Evolutionary conservation across 2,113 vertebrate genomes (phyloP).

Genomic region (Coracopsis vasa): DNA sequence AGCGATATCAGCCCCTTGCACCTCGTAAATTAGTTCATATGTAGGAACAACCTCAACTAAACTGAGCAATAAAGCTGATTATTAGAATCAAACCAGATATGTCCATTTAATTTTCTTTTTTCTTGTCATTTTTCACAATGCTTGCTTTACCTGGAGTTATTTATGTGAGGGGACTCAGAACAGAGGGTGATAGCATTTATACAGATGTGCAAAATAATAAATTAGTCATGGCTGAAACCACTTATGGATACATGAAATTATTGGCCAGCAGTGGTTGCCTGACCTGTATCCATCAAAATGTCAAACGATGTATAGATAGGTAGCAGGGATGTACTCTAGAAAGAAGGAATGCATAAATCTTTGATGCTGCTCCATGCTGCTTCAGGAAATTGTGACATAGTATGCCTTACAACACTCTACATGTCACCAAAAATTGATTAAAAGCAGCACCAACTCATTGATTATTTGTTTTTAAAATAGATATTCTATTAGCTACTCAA

Average conservation of each 20-base stretch:
- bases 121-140: neutral
- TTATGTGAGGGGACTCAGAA: neutral
- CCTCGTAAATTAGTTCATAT: neutral
- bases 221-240: constrained; percentile 24
- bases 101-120: neutral
- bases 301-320: constrained; percentile 24
- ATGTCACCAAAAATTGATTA: neutral
- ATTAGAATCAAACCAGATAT: neutral
- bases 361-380: neutral
- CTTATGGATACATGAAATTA: constrained; percentile 63
- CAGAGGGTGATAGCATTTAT: neutral
- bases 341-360: constrained; percentile 44
- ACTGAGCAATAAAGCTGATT: neutral
- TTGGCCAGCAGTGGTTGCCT: constrained; percentile 21
- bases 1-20: neutral
- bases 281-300: constrained; percentile 68
- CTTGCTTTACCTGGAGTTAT: neutral
- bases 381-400: neutral
- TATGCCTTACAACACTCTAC: neutral
- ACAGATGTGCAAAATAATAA: constrained; percentile 25
- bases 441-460: neutral
- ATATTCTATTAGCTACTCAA: neutral
- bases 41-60: neutral
- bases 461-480: neutral
- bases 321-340: constrained; percentile 9